Conservation (phyloP, 2,113 vertebrate species). For the Origma solitaria region DNA sequence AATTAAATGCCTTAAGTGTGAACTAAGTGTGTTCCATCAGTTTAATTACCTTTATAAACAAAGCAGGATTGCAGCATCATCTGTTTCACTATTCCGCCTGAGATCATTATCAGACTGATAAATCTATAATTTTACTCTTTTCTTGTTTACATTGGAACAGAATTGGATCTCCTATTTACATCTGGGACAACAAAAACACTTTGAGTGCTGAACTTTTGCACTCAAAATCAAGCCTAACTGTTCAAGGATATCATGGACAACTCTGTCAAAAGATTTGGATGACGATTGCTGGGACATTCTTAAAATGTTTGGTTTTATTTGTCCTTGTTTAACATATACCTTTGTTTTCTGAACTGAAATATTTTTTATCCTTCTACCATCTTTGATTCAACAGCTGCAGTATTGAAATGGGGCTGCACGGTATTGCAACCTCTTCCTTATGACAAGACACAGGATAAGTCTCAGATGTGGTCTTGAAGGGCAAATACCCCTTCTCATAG, state of each 20-base stretch:
- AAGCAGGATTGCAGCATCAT: background rate
- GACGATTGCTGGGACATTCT: background rate
- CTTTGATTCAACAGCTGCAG: background rate
- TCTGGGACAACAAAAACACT: background rate
- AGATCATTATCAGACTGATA: constrained; percentile 11
- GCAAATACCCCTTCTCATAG: background rate
- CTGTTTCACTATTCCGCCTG: background rate
- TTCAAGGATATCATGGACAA: background rate
- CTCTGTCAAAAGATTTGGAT: background rate
- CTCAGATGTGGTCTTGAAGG: background rate
- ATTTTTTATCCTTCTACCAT: background rate
- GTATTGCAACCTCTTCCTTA: background rate
- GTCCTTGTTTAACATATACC: background rate
- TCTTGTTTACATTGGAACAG: background rate
- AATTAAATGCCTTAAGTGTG: constrained; percentile 2
- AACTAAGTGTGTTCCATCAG: background rate
- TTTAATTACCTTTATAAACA: constrained; percentile 31
- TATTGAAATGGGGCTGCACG: fast-evolving
- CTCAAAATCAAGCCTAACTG: background rate
- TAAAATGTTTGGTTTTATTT: background rate
- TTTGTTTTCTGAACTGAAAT: background rate
- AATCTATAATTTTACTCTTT: background rate
- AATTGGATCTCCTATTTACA: background rate
- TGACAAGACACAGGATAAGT: background rate
- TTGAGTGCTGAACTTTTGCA: background rate